Conservation (phyloP, 2,888 invertebrate species). For the Drosophila mercatorum region DNA sequence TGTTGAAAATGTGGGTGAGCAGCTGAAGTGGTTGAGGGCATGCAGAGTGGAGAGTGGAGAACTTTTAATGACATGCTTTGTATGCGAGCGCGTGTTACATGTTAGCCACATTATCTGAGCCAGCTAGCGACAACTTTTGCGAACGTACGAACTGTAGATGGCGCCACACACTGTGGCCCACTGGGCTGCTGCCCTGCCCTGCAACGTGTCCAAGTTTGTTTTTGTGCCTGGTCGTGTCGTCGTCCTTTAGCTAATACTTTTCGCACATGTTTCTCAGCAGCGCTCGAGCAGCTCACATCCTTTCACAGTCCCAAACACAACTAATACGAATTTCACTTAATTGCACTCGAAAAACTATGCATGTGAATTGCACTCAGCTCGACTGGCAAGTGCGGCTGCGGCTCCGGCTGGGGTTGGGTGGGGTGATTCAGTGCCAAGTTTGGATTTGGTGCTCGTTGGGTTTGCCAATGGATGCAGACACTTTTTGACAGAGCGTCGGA, state of each 20-base stretch:
- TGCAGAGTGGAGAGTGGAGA: constrained; percentile 36
- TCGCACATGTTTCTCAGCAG: constrained; percentile 44
- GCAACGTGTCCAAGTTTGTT: constrained; percentile 63
- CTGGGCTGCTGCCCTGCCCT: constrained; percentile 20
- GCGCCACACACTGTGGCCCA: neutral
- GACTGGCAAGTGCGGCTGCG: constrained; percentile 52
- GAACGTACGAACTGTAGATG: constrained; percentile 23
- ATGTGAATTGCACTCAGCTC: constrained; percentile 72
- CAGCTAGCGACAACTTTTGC: constrained; percentile 54
- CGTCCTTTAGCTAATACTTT: constrained; percentile 64
- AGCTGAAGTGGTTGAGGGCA: neutral
- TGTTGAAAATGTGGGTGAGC: constrained; percentile 12
- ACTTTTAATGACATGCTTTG: constrained; percentile 76
- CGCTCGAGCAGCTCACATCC: constrained; percentile 17
- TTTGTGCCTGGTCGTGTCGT: constrained; percentile 45
- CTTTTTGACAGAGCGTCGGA: constrained; percentile 61
- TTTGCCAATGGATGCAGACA: constrained; percentile 47
- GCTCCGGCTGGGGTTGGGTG: neutral
- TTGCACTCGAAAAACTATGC: constrained; percentile 74
- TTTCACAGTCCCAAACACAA: constrained; percentile 38
- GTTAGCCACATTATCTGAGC: constrained; percentile 70
- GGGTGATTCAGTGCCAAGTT: neutral
- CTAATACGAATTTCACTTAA: constrained; percentile 76
- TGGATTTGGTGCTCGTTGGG: constrained; percentile 5
- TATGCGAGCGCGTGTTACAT: constrained; percentile 73